A percentile compares a stretch with the other conserved stretches of the same genome.
Evolutionary conservation across 2,888 invertebrate genomes (phyloP).

Genomic region (Trissoscelio sp.): DNA sequence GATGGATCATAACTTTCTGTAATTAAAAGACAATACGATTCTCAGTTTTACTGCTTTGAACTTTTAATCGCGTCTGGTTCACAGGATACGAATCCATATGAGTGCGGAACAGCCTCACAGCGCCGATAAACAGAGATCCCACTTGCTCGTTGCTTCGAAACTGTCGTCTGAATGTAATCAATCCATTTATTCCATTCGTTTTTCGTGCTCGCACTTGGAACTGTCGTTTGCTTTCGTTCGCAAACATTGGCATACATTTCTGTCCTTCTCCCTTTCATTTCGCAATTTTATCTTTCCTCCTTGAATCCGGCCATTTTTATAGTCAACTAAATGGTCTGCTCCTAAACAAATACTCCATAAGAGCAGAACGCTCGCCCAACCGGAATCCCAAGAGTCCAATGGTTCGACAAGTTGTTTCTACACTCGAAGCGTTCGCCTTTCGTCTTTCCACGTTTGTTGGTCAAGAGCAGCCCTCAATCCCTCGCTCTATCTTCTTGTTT

Average conservation of each 20-base stretch:
- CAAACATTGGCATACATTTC: constrained; percentile 28
- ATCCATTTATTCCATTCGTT: constrained; percentile 52
- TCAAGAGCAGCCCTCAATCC: constrained; percentile 51
- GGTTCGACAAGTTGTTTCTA: constrained; percentile 71
- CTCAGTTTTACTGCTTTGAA: constrained; percentile 46
- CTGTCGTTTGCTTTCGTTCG: constrained; percentile 14
- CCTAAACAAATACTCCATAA: constrained; percentile 75
- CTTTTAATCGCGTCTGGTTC: constrained; percentile 34
- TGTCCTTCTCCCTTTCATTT: background rate
- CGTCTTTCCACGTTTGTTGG: constrained; percentile 56
- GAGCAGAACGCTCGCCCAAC: constrained; percentile 60
- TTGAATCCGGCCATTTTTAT: constrained; percentile 65
- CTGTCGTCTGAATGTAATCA: constrained; percentile 49
- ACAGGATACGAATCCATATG: constrained; percentile 10
- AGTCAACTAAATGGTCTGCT: constrained; percentile 71
- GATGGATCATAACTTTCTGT: constrained; percentile 45
- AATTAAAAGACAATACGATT: constrained; percentile 45
- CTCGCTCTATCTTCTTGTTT: constrained; percentile 3
- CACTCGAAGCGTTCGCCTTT: constrained; percentile 62
- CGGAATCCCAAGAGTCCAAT: constrained; percentile 67
- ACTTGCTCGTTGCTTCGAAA: background rate
- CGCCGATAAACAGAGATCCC: constrained; percentile 9
- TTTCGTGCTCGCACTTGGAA: constrained; percentile 34
- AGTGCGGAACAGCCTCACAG: background rate
- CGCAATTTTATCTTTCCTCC: constrained; percentile 28